Percentiles rank a stretch among this genome's conserved stretches.
phyloP scores from a whole-genome alignment of 2,888 invertebrate genomes.

The Lacanobia wlatinum region DNA sequence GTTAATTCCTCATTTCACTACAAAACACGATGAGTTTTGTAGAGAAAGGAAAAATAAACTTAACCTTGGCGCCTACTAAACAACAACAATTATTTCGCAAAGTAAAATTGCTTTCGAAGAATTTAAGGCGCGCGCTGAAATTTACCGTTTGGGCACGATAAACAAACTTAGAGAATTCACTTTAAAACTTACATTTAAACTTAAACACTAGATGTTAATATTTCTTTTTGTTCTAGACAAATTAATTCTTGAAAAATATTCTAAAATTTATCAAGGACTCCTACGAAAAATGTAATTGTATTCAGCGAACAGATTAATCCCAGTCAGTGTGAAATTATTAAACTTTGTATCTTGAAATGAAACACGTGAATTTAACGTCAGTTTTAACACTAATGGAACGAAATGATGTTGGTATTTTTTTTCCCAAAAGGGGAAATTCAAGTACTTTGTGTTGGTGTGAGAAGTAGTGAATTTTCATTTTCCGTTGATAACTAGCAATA shows the following conservation, averaged over 20 bases:
- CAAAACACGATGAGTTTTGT: too few relatives aligned
- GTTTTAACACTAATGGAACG: background rate
- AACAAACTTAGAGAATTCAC: slow-evolving; percentile 16
- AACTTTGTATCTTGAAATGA: background rate
- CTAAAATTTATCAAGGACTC: background rate
- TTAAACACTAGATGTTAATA: background rate
- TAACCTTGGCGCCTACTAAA: slow-evolving; percentile 45
- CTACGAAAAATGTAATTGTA: background rate
- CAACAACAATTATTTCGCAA: slow-evolving; percentile 58
- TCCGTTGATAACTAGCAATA: background rate
- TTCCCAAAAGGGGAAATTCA: background rate
- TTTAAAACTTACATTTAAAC: slow-evolving; percentile 4
- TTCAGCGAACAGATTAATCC: background rate
- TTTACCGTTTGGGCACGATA: slow-evolving; percentile 5
- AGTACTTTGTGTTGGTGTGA: background rate
- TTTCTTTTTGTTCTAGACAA: background rate
- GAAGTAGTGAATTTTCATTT: background rate
- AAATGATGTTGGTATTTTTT: background rate
- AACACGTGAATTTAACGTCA: background rate
- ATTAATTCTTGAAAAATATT: background rate
- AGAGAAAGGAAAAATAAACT: slow-evolving; percentile 30
- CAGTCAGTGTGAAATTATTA: background rate
- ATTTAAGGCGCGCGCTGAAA: slow-evolving; percentile 63
- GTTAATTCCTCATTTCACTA: too few relatives aligned
- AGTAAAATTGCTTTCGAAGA: slow-evolving; percentile 67